Conservation (phyloP, 2,113 vertebrate species). For the Plectropomus leopardus region DNA sequence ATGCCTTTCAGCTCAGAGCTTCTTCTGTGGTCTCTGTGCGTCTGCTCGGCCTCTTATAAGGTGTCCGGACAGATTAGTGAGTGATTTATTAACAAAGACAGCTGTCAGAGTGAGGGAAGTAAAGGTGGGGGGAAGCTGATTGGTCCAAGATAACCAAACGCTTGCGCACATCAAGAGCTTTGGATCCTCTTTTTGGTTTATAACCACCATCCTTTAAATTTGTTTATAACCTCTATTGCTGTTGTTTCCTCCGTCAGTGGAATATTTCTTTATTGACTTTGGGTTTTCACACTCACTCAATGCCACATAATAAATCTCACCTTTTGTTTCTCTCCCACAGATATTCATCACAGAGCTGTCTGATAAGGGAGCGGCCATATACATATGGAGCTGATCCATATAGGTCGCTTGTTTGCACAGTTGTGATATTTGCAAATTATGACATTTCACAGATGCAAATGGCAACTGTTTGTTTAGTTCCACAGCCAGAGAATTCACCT, state of each 20-base stretch:
- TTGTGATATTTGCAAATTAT: conserved; percentile 11
- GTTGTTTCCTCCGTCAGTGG: conserved; percentile 4
- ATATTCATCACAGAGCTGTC: conserved; percentile 29
- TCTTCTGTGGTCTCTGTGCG: conserved; percentile 24
- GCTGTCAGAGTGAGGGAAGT: neutral
- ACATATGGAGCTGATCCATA: neutral
- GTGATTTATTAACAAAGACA: conserved; percentile 64
- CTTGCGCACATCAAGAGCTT: neutral
- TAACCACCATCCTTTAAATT: neutral
- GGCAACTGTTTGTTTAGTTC: neutral
- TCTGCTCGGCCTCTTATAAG: conserved; percentile 55
- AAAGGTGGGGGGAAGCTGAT: neutral
- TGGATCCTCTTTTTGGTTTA: conserved; percentile 66
- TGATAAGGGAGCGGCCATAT: conserved; percentile 34
- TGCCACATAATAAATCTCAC: conserved; percentile 62
- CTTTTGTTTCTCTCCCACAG: conserved; percentile 27
- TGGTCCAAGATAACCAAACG: conserved; percentile 32
- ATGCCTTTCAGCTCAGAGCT: neutral
- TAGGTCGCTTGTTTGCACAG: conserved; percentile 13
- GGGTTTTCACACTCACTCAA: conserved; percentile 8
- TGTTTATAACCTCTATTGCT: conserved; percentile 35
- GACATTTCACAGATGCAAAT: neutral
- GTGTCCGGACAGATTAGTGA: conserved; percentile 1
- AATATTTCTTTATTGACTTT: conserved; percentile 51
- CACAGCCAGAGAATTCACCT: neutral